phyloP scores from a whole-genome alignment of 64 coral and sea anemone genomes.

The Anthopleura sola region DNA sequence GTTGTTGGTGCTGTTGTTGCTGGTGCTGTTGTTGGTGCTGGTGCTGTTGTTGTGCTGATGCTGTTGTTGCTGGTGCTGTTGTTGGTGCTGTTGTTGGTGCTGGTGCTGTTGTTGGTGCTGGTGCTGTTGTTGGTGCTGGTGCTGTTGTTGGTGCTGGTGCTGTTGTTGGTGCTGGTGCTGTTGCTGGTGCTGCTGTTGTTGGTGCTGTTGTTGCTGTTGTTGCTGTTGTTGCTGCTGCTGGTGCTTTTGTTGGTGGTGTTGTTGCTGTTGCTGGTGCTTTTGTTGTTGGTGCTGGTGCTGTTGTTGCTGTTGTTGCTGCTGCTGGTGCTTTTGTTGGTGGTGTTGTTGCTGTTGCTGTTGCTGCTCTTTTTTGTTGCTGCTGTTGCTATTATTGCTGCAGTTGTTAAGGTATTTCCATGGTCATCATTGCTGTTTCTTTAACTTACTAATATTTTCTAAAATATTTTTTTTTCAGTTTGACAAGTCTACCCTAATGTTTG shows the following conservation, averaged over 20 bases:
- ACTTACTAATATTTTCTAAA: neutral
- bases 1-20: too few relatives aligned
- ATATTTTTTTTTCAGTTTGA: slow-evolving; percentile 38
- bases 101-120: too few relatives aligned
- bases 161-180: neutral
- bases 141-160: neutral
- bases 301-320: neutral
- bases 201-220: too few relatives aligned
- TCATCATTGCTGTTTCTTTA: neutral
- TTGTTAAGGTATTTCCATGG: neutral
- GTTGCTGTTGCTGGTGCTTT: neutral
- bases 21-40: too few relatives aligned
- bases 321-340: neutral
- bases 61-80: too few relatives aligned
- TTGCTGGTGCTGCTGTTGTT: neutral
- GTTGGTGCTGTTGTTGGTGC: too few relatives aligned
- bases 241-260: neutral
- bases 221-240: neutral
- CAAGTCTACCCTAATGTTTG: slow-evolving; percentile 67
- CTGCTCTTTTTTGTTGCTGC: neutral
- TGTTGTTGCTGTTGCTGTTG: neutral
- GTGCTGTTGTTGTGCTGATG: too few relatives aligned
- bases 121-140: too few relatives aligned
- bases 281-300: neutral
- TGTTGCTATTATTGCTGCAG: neutral